These are phyloP conservation scores for Tarsius wallacei DNA, from an alignment of 2,797 vertebrate species.

Conservation along the genomic window DNA sequence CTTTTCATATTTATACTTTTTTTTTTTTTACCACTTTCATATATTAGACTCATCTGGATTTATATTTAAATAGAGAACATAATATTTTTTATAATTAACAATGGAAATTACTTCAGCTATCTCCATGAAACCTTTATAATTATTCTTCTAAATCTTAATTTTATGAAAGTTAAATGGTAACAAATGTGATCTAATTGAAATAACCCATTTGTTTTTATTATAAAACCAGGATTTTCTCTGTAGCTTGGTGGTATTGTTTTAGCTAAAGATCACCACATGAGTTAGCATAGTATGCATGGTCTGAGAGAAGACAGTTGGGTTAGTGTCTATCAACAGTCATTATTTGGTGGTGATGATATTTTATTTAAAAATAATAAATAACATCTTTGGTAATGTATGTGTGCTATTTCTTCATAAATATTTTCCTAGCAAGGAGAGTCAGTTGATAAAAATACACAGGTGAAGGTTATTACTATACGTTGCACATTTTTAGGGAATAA, in stretches of 20 bases:
- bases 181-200: neutral
- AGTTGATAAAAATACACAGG: neutral
- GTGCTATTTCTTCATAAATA: neutral
- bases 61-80: neutral
- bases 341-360: neutral
- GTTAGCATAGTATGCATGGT: neutral
- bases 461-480: neutral
- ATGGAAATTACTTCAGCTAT: neutral
- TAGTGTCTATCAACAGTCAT: neutral
- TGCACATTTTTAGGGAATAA: neutral
- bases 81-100: neutral
- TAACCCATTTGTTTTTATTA: neutral
- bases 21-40: neutral
- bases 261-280: neutral
- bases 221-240: neutral
- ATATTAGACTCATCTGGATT: neutral
- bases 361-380: neutral
- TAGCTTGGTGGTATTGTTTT: neutral
- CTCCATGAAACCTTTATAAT: neutral
- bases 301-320: no score
- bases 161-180: neutral
- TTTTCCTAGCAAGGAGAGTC: neutral
- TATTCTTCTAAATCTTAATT: conserved; percentile 7
- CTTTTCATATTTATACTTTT: neutral
- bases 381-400: neutral